These are phyloP conservation scores for Plectropomus leopardus DNA, from an alignment of 2,113 vertebrate species.

Conservation along the genomic window DNA sequence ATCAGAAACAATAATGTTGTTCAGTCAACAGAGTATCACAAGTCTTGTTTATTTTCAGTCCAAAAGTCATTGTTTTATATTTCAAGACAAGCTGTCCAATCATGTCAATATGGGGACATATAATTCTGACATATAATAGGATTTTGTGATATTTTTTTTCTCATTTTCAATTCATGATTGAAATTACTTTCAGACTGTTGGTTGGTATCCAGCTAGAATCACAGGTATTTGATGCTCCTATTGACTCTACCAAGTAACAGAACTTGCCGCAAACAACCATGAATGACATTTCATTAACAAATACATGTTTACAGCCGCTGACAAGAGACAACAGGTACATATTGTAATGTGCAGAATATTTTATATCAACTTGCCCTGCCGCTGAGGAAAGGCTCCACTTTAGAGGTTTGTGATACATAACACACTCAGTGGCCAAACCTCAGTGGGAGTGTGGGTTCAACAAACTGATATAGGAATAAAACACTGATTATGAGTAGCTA, in stretches of 20 bases:
- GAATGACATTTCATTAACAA: conserved; percentile 34
- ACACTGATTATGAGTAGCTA: neutral
- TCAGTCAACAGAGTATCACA: neutral
- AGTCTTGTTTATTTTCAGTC: conserved; percentile 24
- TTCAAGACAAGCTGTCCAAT: neutral
- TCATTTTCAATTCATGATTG: conserved; percentile 40
- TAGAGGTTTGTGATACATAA: conserved; percentile 12
- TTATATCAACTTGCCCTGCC: conserved; percentile 2
- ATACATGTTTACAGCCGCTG: conserved; percentile 11
- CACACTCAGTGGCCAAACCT: conserved; percentile 4
- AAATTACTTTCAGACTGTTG: conserved; percentile 23
- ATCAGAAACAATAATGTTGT: conserved; percentile 17
- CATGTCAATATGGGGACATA: neutral
- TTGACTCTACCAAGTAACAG: conserved; percentile 6
- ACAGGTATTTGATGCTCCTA: neutral
- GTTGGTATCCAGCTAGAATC: conserved; percentile 11
- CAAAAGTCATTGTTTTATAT: conserved; percentile 16
- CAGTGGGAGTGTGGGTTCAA: conserved; percentile 13
- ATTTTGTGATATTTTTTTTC: conserved; percentile 15
- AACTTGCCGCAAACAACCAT: neutral
- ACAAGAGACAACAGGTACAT: neutral
- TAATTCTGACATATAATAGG: conserved; percentile 22
- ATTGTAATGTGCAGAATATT: conserved; percentile 11
- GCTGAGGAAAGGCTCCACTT: neutral
- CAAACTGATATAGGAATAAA: conserved; percentile 13